phyloP scores from a whole-genome alignment of 2,113 vertebrate species.

The Stigmatopora argus region DNA sequence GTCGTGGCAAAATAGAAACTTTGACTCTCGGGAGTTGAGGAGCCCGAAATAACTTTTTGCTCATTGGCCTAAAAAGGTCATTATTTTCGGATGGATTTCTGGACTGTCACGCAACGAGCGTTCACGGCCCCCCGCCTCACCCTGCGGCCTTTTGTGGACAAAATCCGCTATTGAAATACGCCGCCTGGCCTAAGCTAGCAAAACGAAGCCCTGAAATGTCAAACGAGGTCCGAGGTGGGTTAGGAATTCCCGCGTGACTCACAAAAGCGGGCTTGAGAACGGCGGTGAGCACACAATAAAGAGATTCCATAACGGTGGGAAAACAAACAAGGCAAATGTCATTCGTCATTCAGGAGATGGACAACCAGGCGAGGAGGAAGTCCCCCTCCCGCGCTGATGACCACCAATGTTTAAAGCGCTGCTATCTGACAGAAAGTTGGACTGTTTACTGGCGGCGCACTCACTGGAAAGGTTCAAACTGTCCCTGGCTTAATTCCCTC shows the following conservation, averaged over 20 bases:
- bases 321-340: constrained; percentile 15
- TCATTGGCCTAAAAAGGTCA: constrained; percentile 25
- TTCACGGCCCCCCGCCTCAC: not conserved
- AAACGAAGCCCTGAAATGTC: constrained; percentile 44
- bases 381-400: not conserved
- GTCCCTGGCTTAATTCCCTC: constrained; percentile 60
- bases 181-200: constrained; percentile 13
- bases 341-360: constrained; percentile 31
- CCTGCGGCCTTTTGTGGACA: not conserved
- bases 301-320: constrained; percentile 17
- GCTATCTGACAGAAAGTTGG: not conserved
- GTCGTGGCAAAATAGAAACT: constrained; percentile 38
- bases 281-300: constrained; percentile 13
- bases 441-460: constrained; percentile 33
- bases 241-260: constrained; percentile 19
- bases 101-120: not conserved
- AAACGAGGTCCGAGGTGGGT: constrained; percentile 6
- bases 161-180: not conserved
- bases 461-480: constrained; percentile 51
- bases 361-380: constrained; percentile 12
- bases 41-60: constrained; percentile 28
- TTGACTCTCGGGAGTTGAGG: constrained; percentile 39
- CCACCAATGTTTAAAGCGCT: not conserved
- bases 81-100: not conserved
- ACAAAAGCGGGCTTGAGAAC: constrained; percentile 2